Conservation (phyloP, 37 sponge, comb jelly and placozoan genomes). For the Crambe crambe region DNA sequence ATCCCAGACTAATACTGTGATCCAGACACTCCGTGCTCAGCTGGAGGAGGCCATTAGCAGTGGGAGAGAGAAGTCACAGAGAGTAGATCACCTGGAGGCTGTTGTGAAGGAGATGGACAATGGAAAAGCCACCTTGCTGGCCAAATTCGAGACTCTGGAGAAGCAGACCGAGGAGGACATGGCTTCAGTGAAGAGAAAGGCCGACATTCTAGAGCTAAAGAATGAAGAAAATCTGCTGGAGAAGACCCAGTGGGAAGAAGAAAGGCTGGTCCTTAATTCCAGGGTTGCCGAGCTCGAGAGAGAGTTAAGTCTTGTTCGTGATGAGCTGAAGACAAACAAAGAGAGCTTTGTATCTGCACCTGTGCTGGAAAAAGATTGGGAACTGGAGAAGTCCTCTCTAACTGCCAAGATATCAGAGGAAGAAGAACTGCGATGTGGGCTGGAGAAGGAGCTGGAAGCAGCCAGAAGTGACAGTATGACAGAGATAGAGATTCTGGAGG, state of each 20-base stretch:
- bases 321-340: no score
- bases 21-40: neutral
- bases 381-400: neutral
- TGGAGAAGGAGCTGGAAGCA: neutral
- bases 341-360: no score
- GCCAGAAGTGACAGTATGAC: neutral
- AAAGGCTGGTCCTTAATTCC: neutral
- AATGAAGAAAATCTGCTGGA: neutral
- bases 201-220: neutral
- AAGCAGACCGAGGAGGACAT: neutral
- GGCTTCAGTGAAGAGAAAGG: neutral
- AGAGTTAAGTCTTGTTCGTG: neutral
- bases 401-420: neutral
- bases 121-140: neutral
- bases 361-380: neutral
- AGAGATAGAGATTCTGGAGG: constrained; percentile 33
- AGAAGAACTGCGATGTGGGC: no score
- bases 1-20: neutral
- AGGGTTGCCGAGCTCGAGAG: neutral
- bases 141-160: neutral
- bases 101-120: neutral
- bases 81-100: neutral
- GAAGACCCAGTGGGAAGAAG: neutral
- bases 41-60: neutral
- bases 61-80: neutral